Evolutionary conservation across 2,797 vertebrate species (phyloP).

Genomic region (Syngnathus rostellatus): DNA sequence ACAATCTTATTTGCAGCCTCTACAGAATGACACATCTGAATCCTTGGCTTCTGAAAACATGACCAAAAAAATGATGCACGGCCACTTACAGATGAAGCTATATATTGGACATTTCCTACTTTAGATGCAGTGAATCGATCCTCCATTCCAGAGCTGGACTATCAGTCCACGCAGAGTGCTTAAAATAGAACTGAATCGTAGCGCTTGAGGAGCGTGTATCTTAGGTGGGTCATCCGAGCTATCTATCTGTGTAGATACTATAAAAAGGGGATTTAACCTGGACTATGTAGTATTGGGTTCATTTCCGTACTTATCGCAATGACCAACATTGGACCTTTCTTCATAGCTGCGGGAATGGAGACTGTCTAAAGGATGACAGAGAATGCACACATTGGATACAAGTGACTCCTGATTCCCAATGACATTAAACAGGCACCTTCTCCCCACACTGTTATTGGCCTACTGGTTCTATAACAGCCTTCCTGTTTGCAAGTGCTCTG

Average conservation of each 20-base stretch:
- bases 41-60: conserved; percentile 31
- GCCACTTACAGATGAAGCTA: conserved; percentile 49
- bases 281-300: conserved; percentile 19
- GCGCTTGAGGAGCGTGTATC: conserved; percentile 49
- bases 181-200: conserved; percentile 66
- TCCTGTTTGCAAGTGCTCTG: conserved; percentile 53
- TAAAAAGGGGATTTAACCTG: conserved; percentile 20
- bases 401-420: conserved; percentile 35
- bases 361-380: conserved; percentile 5
- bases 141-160: conserved; percentile 52
- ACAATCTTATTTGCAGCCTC: conserved; percentile 30
- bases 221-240: conserved; percentile 50
- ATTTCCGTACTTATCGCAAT: conserved; percentile 9
- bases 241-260: conserved; percentile 25
- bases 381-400: conserved; percentile 15
- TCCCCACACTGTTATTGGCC: conserved; percentile 25
- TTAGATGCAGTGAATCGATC: conserved; percentile 68
- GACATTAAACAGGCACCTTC: conserved; percentile 43
- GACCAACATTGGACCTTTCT: conserved; percentile 27
- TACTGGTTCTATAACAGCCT: conserved; percentile 48
- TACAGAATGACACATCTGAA: conserved; percentile 30
- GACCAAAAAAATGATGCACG: conserved; percentile 48
- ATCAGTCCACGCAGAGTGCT: conserved; percentile 54
- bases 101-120: conserved; percentile 63
- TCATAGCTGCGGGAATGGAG: conserved; percentile 11